Evolutionary conservation across 2,888 invertebrate species (phyloP).

Genomic region (Agrotis segetum): DNA sequence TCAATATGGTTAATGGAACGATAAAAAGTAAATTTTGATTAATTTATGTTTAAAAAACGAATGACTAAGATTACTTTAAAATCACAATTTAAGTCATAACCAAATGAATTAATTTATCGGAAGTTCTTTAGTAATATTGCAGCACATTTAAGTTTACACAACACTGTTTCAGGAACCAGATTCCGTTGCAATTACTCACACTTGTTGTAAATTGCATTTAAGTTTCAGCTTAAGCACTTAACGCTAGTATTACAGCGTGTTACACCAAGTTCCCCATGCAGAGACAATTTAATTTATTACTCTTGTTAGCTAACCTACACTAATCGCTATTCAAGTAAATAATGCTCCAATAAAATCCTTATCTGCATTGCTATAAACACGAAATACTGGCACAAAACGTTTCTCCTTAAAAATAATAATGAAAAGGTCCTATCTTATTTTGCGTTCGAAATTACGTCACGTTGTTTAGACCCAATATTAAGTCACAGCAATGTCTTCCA

Average conservation of each 20-base stretch:
- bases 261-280: background rate
- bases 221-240: slow-evolving; percentile 16
- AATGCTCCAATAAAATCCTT: slow-evolving; percentile 19
- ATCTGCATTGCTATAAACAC: slow-evolving; percentile 18
- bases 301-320: slow-evolving; percentile 29
- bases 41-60: too few species aligned
- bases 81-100: too few species aligned
- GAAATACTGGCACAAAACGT: background rate
- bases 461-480: slow-evolving; percentile 17
- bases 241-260: slow-evolving; percentile 2
- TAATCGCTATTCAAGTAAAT: slow-evolving; percentile 31
- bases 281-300: slow-evolving; percentile 36
- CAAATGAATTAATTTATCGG: background rate
- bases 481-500: slow-evolving; percentile 29
- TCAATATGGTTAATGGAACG: background rate
- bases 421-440: slow-evolving; percentile 13
- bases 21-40: background rate
- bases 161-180: background rate
- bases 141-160: background rate
- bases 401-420: background rate
- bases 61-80: background rate
- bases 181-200: background rate
- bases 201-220: slow-evolving; percentile 12
- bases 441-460: slow-evolving; percentile 29
- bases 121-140: background rate